These are phyloP conservation scores for Limnodromus scolopaceus DNA, from an alignment of 2,797 vertebrate genomes.

Conservation along the genomic window DNA sequence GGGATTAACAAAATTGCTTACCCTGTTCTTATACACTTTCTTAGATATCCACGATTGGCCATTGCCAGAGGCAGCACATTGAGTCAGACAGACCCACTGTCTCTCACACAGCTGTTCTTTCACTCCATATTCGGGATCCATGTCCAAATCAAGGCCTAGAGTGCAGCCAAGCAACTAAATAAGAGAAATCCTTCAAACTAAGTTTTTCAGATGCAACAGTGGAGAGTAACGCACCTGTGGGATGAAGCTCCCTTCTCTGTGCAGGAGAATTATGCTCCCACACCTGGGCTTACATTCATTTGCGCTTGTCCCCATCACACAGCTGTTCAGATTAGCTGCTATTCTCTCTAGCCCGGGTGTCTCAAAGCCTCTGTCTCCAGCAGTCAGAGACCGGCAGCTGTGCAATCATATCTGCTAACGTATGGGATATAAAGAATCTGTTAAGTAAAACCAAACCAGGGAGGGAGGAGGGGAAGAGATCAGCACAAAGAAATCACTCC, in stretches of 20 bases:
- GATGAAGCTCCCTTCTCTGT: neutral
- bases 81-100: neutral
- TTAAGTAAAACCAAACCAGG: slow-evolving; percentile 6
- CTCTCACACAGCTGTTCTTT: neutral
- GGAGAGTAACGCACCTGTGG: neutral
- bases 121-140: neutral
- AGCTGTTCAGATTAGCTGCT: slow-evolving; percentile 60
- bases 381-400: slow-evolving; percentile 41
- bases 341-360: neutral
- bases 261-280: slow-evolving; percentile 26
- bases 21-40: neutral
- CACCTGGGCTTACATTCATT: slow-evolving; percentile 51
- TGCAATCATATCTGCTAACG: slow-evolving; percentile 55
- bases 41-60: neutral
- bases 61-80: neutral
- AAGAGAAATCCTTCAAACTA: slow-evolving; percentile 23
- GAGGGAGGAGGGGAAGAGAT: neutral
- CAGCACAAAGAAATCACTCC: slow-evolving; percentile 8
- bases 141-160: neutral
- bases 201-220: slow-evolving; percentile 21
- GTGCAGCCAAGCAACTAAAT: slow-evolving; percentile 4
- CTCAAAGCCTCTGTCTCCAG: slow-evolving; percentile 53
- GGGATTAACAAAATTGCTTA: neutral
- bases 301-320: slow-evolving; percentile 38
- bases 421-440: slow-evolving; percentile 44